A percentile compares a stretch with the other conserved stretches of the same genome.
Evolutionary conservation across 2,888 invertebrate genomes (phyloP).

Genomic region (Eristalis intricaria): DNA sequence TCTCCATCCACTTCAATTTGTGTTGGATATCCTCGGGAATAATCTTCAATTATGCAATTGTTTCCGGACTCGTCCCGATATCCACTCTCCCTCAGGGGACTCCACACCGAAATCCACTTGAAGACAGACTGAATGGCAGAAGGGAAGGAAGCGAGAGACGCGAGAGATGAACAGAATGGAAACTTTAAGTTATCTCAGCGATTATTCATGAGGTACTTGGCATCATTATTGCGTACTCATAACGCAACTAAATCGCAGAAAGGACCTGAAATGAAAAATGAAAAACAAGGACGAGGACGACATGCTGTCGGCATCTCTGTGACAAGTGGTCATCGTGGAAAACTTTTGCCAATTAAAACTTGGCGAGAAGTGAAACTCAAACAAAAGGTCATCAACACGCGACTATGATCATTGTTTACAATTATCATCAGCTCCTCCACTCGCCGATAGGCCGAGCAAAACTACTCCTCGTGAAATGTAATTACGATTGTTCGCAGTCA

Average conservation of each 20-base stretch:
- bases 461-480: conserved; percentile 12
- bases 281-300: neutral
- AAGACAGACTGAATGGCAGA: too few species aligned
- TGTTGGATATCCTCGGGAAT: conserved; percentile 14
- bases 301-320: neutral
- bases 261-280: neutral
- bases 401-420: neutral
- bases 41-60: conserved; percentile 33
- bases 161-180: too few species aligned
- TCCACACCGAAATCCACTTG: neutral
- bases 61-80: neutral
- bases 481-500: conserved; percentile 29
- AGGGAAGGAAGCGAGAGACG: too few species aligned
- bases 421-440: neutral
- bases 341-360: conserved; percentile 59
- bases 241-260: neutral
- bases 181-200: neutral
- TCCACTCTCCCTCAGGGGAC: neutral
- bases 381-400: conserved; percentile 8
- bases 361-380: conserved; percentile 10
- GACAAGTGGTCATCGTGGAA: conserved; percentile 30
- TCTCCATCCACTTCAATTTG: conserved; percentile 36
- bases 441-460: neutral
- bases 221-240: neutral
- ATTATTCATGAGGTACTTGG: neutral